Percentiles rank a stretch among this genome's conserved stretches.
phyloP scores from a whole-genome alignment of 2,113 vertebrate species.

The Misgurnus mizolepis region DNA sequence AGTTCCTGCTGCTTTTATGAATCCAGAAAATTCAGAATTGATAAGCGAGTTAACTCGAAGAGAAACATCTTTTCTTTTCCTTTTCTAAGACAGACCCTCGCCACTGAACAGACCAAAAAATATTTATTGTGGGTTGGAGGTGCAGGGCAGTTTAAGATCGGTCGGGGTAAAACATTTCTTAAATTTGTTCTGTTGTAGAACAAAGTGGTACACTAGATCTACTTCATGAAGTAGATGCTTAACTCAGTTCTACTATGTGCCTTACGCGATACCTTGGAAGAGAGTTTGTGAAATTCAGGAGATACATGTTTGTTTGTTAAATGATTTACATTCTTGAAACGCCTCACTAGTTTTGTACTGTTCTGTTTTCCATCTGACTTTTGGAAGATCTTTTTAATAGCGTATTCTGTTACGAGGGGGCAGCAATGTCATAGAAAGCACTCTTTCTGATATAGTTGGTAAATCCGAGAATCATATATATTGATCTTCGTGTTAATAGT shows the following conservation, averaged over 20 bases:
- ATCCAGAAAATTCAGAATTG: conserved; percentile 56
- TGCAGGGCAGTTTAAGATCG: conserved; percentile 64
- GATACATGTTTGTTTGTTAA: conserved; percentile 98
- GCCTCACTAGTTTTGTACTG: conserved; percentile 99
- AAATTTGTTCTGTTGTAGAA: conserved; percentile 95
- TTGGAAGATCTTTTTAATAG: conserved; percentile 97
- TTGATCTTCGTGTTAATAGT: conserved; percentile 99
- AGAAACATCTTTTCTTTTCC: conserved; percentile 84
- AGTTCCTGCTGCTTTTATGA: conserved; percentile 51
- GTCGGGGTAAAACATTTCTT: conserved; percentile 79
- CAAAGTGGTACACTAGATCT: conserved; percentile 96
- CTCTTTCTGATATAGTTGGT: conserved; percentile 98
- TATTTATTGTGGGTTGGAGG: conserved; percentile 87
- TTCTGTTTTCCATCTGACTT: conserved; percentile 91
- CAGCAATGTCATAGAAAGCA: conserved; percentile 98
- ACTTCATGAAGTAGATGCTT: conserved; percentile 94
- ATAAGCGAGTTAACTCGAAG: conserved; percentile 58
- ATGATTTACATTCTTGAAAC: conserved; percentile 96
- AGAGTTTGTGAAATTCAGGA: conserved; percentile 99
- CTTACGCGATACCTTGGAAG: conserved; percentile 98
- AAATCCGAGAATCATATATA: conserved; percentile 99
- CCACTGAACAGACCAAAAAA: conserved; percentile 97
- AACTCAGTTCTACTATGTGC: conserved; percentile 99
- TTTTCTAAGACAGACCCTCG: conserved; percentile 84
- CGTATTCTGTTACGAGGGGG: conserved; percentile 96